Evolutionary conservation across 30 jellyfish, hydroid and myxozoan species (phyloP), one percentile per base, ranked within the genome.

Genomic region (Turritopsis rubra): DNA sequence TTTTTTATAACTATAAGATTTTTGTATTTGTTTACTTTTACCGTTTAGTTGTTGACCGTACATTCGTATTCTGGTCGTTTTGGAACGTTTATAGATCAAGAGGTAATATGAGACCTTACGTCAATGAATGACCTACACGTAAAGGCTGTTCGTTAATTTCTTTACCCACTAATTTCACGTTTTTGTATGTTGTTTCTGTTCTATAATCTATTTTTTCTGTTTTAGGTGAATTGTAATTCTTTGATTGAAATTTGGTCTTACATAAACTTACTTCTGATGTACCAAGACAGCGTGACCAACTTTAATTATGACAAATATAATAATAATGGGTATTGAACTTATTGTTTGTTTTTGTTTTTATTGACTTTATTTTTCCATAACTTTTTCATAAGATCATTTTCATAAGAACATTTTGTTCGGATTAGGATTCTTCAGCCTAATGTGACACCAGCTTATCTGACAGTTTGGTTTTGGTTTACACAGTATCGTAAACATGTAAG

Each of bases 11-110:
- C 13, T 41, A 41, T 5, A 5, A 41, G 13, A 41, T 5, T 41
- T 41, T 41, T 41, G 13, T 3, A 5, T 41, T 41, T 13, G 5
- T 41, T 41, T 5, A 13, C 9, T 41, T 41, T 41, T 41, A 29
- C 24, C 16, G 20, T 74, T 52, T 65, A 91, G 97, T 28, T 81
- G 5, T 80, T 91, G 76, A 96, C 96, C 0, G 81, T 52, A 18
- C 97, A 91, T 79, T 41, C 97, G 9, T 91, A 91, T 77, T 87
- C 97, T 22, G 97, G 96, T 0, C 66, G 97, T 71, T 91, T 91
- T 80, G 97, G 97, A 1, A 91, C 96, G 7, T 91, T 91, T 72
- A 82, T 91, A 53, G 91, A 84, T 71, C 53, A 80, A 54, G 87
- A 85, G 82, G 96, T 84, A 76, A 82, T 81, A 72, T 19, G 31